phyloP scores from a whole-genome alignment of 2,113 vertebrate species.

The Trinectes maculatus region DNA sequence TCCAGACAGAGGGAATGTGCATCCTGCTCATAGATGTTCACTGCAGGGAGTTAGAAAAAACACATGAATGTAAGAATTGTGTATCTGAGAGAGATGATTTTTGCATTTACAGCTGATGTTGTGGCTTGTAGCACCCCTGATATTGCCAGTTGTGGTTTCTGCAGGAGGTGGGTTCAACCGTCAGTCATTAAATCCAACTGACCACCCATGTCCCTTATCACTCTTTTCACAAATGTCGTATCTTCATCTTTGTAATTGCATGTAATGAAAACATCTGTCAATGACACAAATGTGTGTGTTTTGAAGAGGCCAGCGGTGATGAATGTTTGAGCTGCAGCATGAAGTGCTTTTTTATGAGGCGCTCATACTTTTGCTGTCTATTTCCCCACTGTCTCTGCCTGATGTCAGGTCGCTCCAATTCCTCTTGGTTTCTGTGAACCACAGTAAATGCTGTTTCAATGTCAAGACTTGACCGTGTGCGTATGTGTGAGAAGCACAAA shows the following conservation, averaged over 20 bases:
- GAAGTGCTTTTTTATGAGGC: slow-evolving; percentile 59
- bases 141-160: slow-evolving; percentile 30
- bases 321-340: slow-evolving; percentile 22
- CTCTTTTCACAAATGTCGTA: slow-evolving; percentile 10
- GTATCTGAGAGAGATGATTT: slow-evolving; percentile 45
- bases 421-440: slow-evolving; percentile 10
- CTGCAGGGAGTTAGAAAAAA: slow-evolving; percentile 65
- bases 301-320: slow-evolving; percentile 37
- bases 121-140: slow-evolving; percentile 22
- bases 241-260: slow-evolving; percentile 13
- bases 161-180: background rate
- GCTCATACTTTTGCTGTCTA: slow-evolving; percentile 41
- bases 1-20: slow-evolving; percentile 51
- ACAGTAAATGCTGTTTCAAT: background rate
- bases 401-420: slow-evolving; percentile 22
- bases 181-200: slow-evolving; percentile 1
- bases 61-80: slow-evolving; percentile 66
- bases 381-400: slow-evolving; percentile 27
- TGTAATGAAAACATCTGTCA: slow-evolving; percentile 19
- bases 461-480: background rate
- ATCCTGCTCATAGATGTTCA: slow-evolving; percentile 44
- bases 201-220: slow-evolving; percentile 18
- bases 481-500: background rate
- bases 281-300: background rate
- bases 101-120: slow-evolving; percentile 46